A percentile compares a stretch with the other conserved stretches of the same genome.
These are phyloP conservation scores for Mus spretus DNA, from an alignment of 2,797 vertebrate species.

Conservation along the genomic window DNA sequence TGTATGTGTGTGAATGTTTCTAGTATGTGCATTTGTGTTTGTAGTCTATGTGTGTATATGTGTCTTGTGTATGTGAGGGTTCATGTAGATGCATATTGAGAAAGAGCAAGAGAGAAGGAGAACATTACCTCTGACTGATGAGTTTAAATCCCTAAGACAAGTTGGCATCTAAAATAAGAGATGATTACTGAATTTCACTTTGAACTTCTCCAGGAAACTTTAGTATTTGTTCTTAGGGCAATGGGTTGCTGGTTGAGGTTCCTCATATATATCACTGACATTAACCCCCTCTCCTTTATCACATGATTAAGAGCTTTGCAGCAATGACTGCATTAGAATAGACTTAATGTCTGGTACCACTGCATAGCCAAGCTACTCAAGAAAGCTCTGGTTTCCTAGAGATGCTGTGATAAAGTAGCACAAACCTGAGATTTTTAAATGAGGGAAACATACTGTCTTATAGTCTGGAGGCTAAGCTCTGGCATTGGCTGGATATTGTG, in stretches of 20 bases:
- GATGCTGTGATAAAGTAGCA: background rate
- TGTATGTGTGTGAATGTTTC: background rate
- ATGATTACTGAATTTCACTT: background rate
- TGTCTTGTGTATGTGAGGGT: background rate
- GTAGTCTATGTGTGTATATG: background rate
- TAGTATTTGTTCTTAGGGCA: background rate
- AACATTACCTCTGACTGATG: background rate
- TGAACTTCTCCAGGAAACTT: conserved; percentile 6
- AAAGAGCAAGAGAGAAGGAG: background rate
- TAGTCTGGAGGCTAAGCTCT: background rate
- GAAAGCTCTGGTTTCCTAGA: background rate
- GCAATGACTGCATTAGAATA: background rate
- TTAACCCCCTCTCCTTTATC: background rate
- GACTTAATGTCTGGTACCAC: background rate
- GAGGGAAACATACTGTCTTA: background rate
- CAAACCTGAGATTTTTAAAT: background rate
- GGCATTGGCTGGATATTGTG: background rate
- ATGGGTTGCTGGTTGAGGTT: background rate
- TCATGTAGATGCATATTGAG: background rate
- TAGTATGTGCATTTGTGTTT: background rate
- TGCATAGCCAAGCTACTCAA: background rate
- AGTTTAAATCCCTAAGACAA: conserved; percentile 6
- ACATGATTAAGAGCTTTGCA: background rate
- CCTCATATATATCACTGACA: background rate
- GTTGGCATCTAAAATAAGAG: background rate